Conservation (phyloP, 1,140 invertebrate species). For the Hyphantria cunea region DNA sequence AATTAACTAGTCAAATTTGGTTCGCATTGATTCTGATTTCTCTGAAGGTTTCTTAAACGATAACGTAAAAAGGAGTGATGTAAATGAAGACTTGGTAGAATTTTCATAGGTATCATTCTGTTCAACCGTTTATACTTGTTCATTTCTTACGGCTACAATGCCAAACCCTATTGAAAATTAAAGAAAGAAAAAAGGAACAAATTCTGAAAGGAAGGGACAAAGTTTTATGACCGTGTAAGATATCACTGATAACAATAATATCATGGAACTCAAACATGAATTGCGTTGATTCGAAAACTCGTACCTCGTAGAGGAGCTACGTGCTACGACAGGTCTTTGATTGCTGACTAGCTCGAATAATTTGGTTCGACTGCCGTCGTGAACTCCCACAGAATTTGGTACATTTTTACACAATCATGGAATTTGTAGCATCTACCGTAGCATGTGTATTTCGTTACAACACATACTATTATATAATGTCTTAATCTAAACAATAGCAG, state of each 20-base stretch:
- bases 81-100: too few relatives aligned
- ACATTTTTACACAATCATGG: constrained; percentile 46
- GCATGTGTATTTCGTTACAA: not conserved
- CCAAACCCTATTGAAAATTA: too few relatives aligned
- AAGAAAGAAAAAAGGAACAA: too few relatives aligned
- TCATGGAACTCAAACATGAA: not conserved
- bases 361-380: constrained; percentile 57
- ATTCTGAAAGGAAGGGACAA: too few relatives aligned
- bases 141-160: too few relatives aligned
- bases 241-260: not conserved
- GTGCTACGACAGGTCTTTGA: constrained; percentile 53
- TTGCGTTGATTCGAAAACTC: constrained; percentile 11
- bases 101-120: too few relatives aligned
- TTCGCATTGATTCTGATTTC: too few relatives aligned
- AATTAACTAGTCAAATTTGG: too few relatives aligned
- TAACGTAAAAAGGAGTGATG: too few relatives aligned
- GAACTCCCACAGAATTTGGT: constrained; percentile 46
- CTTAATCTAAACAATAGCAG: constrained; percentile 35
- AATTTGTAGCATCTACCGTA: constrained; percentile 33
- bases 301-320: constrained; percentile 41
- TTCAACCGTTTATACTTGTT: too few relatives aligned
- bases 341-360: constrained; percentile 59
- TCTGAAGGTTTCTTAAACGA: too few relatives aligned
- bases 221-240: too few relatives aligned
- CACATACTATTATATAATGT: constrained; percentile 30